Evolutionary conservation across 2,888 invertebrate genomes (phyloP).

Genomic region (Tribolium freemani): DNA sequence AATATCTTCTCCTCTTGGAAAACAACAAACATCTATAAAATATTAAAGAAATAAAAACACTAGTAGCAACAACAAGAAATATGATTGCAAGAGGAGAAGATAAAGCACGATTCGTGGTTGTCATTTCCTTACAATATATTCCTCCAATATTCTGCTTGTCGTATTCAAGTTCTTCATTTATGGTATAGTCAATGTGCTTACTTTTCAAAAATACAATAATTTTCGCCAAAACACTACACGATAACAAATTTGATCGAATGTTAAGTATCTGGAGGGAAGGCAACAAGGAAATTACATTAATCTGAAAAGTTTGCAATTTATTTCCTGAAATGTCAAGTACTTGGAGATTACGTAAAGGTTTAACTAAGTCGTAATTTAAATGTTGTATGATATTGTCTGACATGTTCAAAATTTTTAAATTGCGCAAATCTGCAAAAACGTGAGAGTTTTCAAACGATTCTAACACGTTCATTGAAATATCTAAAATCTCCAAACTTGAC

Average conservation of each 20-base stretch:
- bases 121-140: constrained; percentile 58
- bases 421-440: constrained; percentile 52
- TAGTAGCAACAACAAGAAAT: constrained; percentile 42
- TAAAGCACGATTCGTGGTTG: background rate
- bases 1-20: constrained; percentile 58
- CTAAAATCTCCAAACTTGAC: constrained; percentile 55
- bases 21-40: constrained; percentile 54
- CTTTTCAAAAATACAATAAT: constrained; percentile 60
- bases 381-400: constrained; percentile 59
- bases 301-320: constrained; percentile 59
- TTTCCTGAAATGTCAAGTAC: constrained; percentile 62
- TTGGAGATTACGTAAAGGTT: constrained; percentile 56
- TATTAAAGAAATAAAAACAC: constrained; percentile 22
- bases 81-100: constrained; percentile 45
- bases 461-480: constrained; percentile 59
- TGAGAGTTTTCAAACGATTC: constrained; percentile 42
- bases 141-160: constrained; percentile 64
- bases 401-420: constrained; percentile 60
- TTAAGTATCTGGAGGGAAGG: constrained; percentile 60
- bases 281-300: constrained; percentile 58
- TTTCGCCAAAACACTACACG: constrained; percentile 60
- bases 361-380: constrained; percentile 56
- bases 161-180: constrained; percentile 57
- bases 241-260: constrained; percentile 60
- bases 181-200: constrained; percentile 58